Percentiles rank a stretch among this genome's conserved stretches.
Evolutionary conservation across 2,113 vertebrate genomes (phyloP).

Genomic region (Lepus timidus): DNA sequence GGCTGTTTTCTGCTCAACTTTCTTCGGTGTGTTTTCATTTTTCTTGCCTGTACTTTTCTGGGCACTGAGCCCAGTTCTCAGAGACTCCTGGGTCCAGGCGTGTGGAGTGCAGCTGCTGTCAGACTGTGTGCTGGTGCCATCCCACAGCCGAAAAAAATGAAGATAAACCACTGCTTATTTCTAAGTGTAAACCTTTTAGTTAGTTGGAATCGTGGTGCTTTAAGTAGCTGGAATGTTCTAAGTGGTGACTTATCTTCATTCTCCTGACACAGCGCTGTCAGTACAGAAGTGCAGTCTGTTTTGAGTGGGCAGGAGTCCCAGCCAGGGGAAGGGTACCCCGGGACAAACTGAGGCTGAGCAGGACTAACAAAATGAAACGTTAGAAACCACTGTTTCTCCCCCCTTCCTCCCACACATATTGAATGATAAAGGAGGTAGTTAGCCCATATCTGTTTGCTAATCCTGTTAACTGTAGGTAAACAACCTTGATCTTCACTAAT

Average conservation of each 20-base stretch:
- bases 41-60: constrained; percentile 12
- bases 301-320: not conserved
- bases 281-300: not conserved
- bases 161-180: constrained; percentile 64
- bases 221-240: constrained; percentile 48
- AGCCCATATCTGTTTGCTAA: not conserved
- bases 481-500: not conserved
- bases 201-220: constrained; percentile 53
- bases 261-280: not conserved
- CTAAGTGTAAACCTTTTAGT: constrained; percentile 63
- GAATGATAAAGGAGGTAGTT: not conserved
- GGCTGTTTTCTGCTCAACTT: not conserved
- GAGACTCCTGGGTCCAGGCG: constrained; percentile 16
- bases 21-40: constrained; percentile 50
- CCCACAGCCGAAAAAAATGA: constrained; percentile 15
- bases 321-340: not conserved
- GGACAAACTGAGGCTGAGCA: not conserved
- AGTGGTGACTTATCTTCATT: constrained; percentile 68
- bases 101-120: constrained; percentile 57
- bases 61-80: constrained; percentile 58
- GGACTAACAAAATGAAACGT: not conserved
- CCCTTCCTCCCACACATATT: not conserved
- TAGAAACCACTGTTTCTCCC: not conserved
- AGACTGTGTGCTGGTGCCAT: not conserved
- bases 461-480: not conserved